Percentiles rank a stretch among this genome's conserved stretches.
These are phyloP conservation scores for Hedychridium roseum DNA, from an alignment of 2,888 invertebrate species.

Conservation along the genomic window DNA sequence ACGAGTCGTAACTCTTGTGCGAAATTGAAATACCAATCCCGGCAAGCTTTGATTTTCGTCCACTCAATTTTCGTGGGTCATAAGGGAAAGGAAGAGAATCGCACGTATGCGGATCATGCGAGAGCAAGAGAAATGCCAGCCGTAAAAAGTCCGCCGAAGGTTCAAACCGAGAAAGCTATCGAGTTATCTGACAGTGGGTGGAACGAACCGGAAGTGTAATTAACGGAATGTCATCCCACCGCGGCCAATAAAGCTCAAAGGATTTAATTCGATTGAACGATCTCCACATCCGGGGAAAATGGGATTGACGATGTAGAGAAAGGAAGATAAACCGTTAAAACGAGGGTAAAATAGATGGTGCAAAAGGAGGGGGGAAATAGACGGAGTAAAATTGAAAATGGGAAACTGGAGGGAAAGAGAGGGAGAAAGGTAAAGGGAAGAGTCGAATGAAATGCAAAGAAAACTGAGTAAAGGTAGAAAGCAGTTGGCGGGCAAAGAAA, in stretches of 20 bases:
- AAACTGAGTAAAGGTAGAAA: constrained; percentile 1
- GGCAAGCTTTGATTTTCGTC: too few relatives aligned
- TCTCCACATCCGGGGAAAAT: constrained; percentile 28
- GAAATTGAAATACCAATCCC: too few relatives aligned
- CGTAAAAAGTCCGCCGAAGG: too few relatives aligned
- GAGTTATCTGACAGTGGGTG: constrained; percentile 20
- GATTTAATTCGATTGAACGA: constrained; percentile 40
- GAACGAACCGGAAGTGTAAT: constrained; percentile 36
- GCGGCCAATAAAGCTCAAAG: constrained; percentile 44
- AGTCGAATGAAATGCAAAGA: constrained; percentile 15
- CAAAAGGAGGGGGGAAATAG: too few relatives aligned
- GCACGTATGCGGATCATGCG: too few relatives aligned
- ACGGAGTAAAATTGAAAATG: too few relatives aligned
- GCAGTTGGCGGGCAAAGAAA: constrained; percentile 7
- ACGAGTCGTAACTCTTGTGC: too few relatives aligned
- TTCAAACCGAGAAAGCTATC: constrained; percentile 20
- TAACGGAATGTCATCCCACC: constrained; percentile 43
- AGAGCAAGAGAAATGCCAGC: too few relatives aligned
- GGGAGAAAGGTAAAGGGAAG: background rate
- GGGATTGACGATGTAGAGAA: constrained; percentile 31
- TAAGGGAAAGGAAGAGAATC: too few relatives aligned
- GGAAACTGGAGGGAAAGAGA: constrained; percentile 6
- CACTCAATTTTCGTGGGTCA: too few relatives aligned
- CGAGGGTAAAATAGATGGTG: too few relatives aligned
- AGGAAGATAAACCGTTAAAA: too few relatives aligned